Percentiles rank a stretch among this genome's conserved stretches.
Conservation (phyloP, 2,797 vertebrate genomes). For the Esox masquinongy region DNA sequence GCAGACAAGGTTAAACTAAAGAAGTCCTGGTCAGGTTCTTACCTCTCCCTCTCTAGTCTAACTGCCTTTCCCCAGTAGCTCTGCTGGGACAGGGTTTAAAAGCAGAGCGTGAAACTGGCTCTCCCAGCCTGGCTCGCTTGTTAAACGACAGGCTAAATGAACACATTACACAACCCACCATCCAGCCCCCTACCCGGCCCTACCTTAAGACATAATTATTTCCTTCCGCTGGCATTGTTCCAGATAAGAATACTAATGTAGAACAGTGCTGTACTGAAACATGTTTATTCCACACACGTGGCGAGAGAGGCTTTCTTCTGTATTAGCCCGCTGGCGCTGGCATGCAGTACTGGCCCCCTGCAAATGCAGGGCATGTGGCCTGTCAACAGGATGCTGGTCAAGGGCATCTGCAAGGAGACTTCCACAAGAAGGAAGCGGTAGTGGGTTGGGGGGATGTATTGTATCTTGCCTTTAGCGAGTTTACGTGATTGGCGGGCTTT, state of each 20-base stretch:
- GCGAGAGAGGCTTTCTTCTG: background rate
- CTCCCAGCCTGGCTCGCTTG: background rate
- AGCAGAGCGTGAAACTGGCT: background rate
- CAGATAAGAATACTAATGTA: background rate
- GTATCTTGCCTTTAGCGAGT: conserved; percentile 23
- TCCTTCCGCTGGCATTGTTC: conserved; percentile 1
- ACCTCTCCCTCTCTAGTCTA: conserved; percentile 37
- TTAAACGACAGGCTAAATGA: background rate
- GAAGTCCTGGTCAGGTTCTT: background rate
- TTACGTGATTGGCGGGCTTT: conserved; percentile 15
- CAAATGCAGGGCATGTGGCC: background rate
- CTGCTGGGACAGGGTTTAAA: background rate
- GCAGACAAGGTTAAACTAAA: background rate
- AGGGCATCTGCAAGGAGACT: conserved; percentile 63
- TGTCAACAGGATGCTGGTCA: conserved; percentile 30
- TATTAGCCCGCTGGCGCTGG: background rate
- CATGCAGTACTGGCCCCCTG: background rate
- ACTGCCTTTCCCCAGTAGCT: conserved; percentile 16
- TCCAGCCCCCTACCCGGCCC: background rate
- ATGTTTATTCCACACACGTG: background rate
- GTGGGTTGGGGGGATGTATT: background rate
- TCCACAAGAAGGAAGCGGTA: background rate
- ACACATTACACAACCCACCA: background rate
- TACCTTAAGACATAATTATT: conserved; percentile 12
- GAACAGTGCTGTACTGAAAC: background rate